Percentiles rank a stretch among this genome's conserved stretches.
Evolutionary conservation across 2,113 vertebrate genomes (phyloP).

Genomic region (Castor canadensis): DNA sequence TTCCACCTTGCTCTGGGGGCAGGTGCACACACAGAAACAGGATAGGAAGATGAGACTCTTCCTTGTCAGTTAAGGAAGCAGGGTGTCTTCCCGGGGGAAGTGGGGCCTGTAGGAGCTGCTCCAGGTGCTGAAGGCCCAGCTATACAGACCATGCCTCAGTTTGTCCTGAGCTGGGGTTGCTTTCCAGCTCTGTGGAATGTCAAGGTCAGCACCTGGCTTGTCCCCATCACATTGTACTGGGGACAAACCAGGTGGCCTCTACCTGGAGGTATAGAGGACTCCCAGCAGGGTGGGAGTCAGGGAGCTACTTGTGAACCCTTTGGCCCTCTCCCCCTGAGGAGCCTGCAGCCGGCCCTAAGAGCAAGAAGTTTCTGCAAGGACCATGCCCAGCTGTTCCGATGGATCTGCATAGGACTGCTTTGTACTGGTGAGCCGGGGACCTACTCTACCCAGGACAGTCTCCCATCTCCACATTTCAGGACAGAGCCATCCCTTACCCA

Average conservation of each 20-base stretch:
- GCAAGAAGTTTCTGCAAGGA: slow-evolving; percentile 68
- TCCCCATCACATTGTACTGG: neutral
- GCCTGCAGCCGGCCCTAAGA: slow-evolving; percentile 26
- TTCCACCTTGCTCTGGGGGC: neutral
- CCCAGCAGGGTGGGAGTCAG: neutral
- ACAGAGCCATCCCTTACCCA: fast-evolving
- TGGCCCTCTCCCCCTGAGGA: slow-evolving; percentile 73
- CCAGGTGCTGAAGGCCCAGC: neutral
- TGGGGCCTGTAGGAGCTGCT: too few species aligned
- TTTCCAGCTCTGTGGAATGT: neutral
- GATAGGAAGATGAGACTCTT: neutral
- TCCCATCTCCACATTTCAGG: neutral
- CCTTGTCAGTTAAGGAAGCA: neutral
- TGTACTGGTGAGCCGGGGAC: slow-evolving; percentile 79
- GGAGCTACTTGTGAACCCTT: fast-evolving
- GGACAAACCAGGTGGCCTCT: neutral
- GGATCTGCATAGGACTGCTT: slow-evolving; percentile 70
- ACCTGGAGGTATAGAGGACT: neutral
- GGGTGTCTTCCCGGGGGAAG: neutral
- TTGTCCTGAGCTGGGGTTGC: neutral
- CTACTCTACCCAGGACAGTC: fast-evolving
- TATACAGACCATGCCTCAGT: fast-evolving
- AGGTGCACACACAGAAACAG: neutral
- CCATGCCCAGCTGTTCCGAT: slow-evolving; percentile 62
- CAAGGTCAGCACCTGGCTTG: neutral